These are phyloP conservation scores for Eira barbara DNA, from an alignment of 2,113 vertebrate species.

Conservation along the genomic window DNA sequence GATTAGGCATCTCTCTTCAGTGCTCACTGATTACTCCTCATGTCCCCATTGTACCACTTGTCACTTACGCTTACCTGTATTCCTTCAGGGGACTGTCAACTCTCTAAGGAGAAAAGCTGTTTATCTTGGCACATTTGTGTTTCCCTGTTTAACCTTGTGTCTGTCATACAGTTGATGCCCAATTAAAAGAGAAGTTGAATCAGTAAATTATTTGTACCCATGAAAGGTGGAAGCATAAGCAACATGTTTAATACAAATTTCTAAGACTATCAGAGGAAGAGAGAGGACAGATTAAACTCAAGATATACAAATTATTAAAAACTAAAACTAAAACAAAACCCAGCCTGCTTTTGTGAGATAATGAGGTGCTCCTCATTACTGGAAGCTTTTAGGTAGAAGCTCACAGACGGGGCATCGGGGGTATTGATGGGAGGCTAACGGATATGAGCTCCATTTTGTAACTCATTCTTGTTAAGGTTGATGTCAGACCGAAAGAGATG, in stretches of 20 bases:
- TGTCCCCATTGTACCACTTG: neutral
- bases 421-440: neutral
- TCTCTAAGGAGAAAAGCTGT: neutral
- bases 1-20: neutral
- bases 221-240: neutral
- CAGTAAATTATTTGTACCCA: neutral
- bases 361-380: neutral
- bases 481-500: neutral
- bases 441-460: neutral
- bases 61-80: neutral
- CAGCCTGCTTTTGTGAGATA: neutral
- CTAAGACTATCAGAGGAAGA: neutral
- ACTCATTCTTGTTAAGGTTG: neutral
- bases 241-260: neutral
- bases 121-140: neutral
- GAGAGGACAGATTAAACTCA: neutral
- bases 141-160: neutral
- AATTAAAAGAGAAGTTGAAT: neutral
- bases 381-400: neutral
- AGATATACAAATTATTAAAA: neutral
- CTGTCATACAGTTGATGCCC: neutral
- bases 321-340: neutral
- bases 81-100: neutral
- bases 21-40: neutral
- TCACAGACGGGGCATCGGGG: neutral